Evolutionary conservation across 2,797 vertebrate genomes (phyloP).

Genomic region (Intellagama lesueurii): DNA sequence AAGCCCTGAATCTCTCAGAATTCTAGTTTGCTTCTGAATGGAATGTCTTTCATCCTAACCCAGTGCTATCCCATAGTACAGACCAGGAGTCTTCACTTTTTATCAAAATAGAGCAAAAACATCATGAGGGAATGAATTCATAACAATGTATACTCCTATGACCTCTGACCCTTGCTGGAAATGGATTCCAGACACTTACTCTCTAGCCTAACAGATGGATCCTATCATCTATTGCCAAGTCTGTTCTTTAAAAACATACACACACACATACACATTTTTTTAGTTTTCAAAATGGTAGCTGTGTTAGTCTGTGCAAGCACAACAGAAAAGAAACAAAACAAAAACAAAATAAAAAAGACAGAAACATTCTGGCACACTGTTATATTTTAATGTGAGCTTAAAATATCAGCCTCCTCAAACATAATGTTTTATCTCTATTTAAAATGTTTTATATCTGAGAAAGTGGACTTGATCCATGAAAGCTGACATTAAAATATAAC

Average conservation of each 20-base stretch:
- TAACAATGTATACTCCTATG: slow-evolving; percentile 54
- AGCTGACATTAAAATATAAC: no score
- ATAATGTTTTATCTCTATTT: no score
- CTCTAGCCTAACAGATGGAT: slow-evolving; percentile 65
- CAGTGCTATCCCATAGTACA: background rate
- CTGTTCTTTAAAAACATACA: slow-evolving; percentile 3
- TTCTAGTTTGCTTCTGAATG: background rate
- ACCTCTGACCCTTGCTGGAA: slow-evolving; percentile 66
- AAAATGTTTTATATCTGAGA: no score
- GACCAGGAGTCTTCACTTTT: slow-evolving; percentile 64
- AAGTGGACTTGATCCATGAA: no score
- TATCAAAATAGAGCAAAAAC: slow-evolving; percentile 66
- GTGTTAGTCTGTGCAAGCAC: no score
- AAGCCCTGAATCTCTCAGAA: background rate
- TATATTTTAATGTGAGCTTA: no score
- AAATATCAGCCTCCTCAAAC: no score
- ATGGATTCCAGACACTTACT: slow-evolving; percentile 67
- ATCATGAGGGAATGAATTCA: slow-evolving; percentile 58
- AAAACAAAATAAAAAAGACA: no score
- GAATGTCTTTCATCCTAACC: background rate
- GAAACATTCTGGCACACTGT: no score
- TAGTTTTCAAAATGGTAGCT: background rate
- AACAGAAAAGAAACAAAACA: no score
- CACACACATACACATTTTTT: background rate
- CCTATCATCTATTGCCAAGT: slow-evolving; percentile 66